Conservation (phyloP, 2,797 vertebrate species). For the Anabas testudineus region DNA sequence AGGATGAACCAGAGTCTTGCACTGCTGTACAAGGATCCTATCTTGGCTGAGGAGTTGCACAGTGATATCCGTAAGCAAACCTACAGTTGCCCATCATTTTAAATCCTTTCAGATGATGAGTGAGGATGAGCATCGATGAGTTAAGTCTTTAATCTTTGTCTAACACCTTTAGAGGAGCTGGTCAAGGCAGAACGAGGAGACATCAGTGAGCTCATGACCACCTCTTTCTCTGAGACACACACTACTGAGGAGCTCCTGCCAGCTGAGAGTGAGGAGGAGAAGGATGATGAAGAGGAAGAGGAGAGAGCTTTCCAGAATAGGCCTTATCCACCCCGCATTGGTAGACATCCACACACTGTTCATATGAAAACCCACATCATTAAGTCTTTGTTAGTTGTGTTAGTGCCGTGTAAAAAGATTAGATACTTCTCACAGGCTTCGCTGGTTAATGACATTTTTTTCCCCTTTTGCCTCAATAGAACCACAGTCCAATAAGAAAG, state of each 20-base stretch:
- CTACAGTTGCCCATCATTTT: background rate
- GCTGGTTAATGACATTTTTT: conserved; percentile 28
- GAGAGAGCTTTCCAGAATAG: conserved; percentile 84
- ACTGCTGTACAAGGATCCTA: conserved; percentile 90
- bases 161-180: conserved; percentile 76
- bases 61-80: conserved; percentile 88
- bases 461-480: conserved; percentile 65
- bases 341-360: conserved; percentile 56
- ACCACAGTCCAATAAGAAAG: conserved; percentile 86
- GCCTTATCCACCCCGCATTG: conserved; percentile 84
- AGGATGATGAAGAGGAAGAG: conserved; percentile 87
- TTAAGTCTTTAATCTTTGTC: background rate
- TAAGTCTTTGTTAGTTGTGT: background rate
- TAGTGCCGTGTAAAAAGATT: background rate
- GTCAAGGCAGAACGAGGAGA: conserved; percentile 84
- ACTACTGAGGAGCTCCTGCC: conserved; percentile 86
- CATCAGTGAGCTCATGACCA: conserved; percentile 86
- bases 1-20: conserved; percentile 94
- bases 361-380: background rate
- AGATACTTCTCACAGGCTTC: background rate
- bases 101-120: background rate
- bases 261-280: conserved; percentile 85
- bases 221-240: conserved; percentile 88
- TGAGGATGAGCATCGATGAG: background rate
- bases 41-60: conserved; percentile 86